A percentile compares a stretch with the other conserved stretches of the same genome.
phyloP scores from a whole-genome alignment of 2,113 vertebrate species.

The Calonectris borealis region DNA sequence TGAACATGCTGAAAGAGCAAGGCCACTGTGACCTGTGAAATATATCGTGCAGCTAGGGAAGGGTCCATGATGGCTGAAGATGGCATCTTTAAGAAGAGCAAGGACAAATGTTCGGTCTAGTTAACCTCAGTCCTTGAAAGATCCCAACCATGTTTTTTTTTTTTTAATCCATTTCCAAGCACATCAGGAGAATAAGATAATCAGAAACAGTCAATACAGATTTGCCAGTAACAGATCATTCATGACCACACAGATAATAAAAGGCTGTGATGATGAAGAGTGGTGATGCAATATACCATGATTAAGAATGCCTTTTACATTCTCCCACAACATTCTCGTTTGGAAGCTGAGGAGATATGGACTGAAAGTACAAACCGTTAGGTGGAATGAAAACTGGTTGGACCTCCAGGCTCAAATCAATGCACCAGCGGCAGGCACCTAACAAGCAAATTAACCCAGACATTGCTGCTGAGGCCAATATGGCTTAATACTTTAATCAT shows the following conservation, averaged over 20 bases:
- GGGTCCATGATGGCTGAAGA: background rate
- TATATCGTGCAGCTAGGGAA: background rate
- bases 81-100: background rate
- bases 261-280: background rate
- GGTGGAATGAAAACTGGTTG: background rate
- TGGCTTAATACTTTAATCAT: background rate
- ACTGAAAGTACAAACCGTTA: background rate
- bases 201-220: background rate
- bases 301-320: background rate
- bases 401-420: background rate
- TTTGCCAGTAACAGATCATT: background rate
- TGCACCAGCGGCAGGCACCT: too few relatives aligned
- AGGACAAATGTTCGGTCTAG: background rate
- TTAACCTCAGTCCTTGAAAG: background rate
- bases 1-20: background rate
- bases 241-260: background rate
- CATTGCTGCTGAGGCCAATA: background rate
- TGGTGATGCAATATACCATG: background rate
- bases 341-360: background rate
- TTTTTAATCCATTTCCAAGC: background rate
- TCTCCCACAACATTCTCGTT: background rate
- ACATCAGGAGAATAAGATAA: background rate
- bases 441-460: background rate
- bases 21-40: background rate
- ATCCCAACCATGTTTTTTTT: rapidly evolving